phyloP scores from a whole-genome alignment of 1,140 invertebrate species.

The Drosophila nannoptera region DNA sequence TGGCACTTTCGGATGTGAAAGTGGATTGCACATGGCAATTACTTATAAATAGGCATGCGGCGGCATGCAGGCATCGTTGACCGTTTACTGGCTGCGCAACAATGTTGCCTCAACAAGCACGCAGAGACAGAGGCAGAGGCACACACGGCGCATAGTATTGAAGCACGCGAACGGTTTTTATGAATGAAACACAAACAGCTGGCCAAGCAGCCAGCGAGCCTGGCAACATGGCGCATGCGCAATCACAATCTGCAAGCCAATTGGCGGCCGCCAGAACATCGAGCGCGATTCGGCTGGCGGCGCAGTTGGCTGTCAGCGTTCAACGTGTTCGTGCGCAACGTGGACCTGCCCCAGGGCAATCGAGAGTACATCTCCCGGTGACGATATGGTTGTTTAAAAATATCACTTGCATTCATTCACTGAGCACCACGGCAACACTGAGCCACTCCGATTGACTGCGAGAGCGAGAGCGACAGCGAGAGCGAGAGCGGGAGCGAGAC shows the following conservation, averaged over 20 bases:
- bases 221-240: constrained; percentile 54
- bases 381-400: constrained; percentile 37
- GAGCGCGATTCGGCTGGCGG: constrained; percentile 36
- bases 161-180: constrained; percentile 42
- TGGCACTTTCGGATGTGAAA: constrained; percentile 6
- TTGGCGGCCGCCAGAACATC: constrained; percentile 43
- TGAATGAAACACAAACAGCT: constrained; percentile 52
- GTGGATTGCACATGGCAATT: constrained; percentile 29
- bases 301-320: constrained; percentile 55
- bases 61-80: constrained; percentile 3
- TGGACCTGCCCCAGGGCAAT: constrained; percentile 26
- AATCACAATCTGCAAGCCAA: constrained; percentile 3
- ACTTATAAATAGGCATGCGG: constrained; percentile 14
- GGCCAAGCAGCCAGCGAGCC: constrained; percentile 17
- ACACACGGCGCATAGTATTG: constrained; percentile 17
- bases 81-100: constrained; percentile 28
- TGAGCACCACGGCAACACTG: constrained; percentile 21
- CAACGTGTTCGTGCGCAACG: constrained; percentile 50
- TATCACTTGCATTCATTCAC: constrained; percentile 34
- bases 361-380: constrained; percentile 9
- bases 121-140: background rate
- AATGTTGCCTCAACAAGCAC: constrained; percentile 40
- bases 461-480: background rate
- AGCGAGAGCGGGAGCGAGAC: constrained; percentile 8
- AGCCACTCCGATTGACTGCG: constrained; percentile 8